These are phyloP conservation scores for Napeogenes sylphis DNA, from an alignment of 2,888 invertebrate genomes.

Conservation along the genomic window DNA sequence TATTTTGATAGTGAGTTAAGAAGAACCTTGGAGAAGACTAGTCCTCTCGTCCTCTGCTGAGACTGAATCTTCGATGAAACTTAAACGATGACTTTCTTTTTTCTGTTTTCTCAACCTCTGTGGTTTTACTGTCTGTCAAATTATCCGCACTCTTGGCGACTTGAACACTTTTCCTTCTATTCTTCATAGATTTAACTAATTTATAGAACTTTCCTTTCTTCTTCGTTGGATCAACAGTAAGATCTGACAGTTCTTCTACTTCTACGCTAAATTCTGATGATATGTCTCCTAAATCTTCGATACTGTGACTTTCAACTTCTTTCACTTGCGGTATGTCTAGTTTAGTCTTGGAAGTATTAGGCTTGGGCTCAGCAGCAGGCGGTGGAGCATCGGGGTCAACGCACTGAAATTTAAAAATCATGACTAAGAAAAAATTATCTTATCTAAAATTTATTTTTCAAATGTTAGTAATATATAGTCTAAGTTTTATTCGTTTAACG, in stretches of 20 bases:
- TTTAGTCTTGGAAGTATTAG: conserved; percentile 60
- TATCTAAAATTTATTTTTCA: no score
- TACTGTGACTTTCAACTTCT: conserved; percentile 63
- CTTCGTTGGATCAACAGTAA: conserved; percentile 54
- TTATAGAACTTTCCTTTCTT: conserved; percentile 70
- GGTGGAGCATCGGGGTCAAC: conserved; percentile 65
- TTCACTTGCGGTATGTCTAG: conserved; percentile 54
- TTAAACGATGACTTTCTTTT: conserved; percentile 68
- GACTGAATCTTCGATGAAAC: conserved; percentile 69
- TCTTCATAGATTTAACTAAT: conserved; percentile 71
- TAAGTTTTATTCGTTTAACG: no score
- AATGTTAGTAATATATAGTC: no score
- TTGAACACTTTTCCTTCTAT: conserved; percentile 70
- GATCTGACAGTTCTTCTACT: conserved; percentile 61
- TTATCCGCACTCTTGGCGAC: conserved; percentile 71
- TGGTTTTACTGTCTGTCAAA: conserved; percentile 52
- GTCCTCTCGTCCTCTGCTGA: conserved; percentile 67
- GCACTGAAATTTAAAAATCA: conserved; percentile 50
- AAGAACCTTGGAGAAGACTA: conserved; percentile 36
- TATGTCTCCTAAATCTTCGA: conserved; percentile 71
- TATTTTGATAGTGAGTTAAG: conserved; percentile 8
- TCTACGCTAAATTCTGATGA: conserved; percentile 73
- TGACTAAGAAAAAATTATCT: background rate
- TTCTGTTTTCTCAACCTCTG: conserved; percentile 54
- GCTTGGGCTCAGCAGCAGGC: conserved; percentile 55